Conservation (phyloP, 2,113 vertebrate genomes). For the Sylvia atricapilla region DNA sequence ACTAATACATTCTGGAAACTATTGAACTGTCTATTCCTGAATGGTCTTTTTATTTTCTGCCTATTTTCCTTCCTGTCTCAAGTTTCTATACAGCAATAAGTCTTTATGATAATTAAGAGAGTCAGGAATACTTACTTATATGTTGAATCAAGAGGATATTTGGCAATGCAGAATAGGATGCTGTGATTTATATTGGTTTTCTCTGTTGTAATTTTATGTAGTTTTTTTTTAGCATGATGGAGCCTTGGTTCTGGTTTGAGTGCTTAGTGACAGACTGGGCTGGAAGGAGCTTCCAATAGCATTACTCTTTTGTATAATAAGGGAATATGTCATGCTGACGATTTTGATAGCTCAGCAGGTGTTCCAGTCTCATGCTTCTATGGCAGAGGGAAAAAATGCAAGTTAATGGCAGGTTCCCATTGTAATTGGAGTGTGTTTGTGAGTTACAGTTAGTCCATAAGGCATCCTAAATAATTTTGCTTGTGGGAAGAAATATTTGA, state of each 20-base stretch:
- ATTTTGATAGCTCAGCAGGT: not conserved
- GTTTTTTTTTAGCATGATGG: not conserved
- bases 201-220: not conserved
- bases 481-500: not conserved
- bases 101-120: not conserved
- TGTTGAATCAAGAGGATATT: not conserved
- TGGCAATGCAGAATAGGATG: not conserved
- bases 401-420: not conserved
- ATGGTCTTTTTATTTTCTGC: not conserved
- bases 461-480: not conserved
- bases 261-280: not conserved
- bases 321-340: not conserved
- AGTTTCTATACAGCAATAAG: not conserved
- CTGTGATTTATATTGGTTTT: not conserved
- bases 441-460: not conserved
- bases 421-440: not conserved
- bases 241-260: not conserved
- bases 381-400: not conserved
- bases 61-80: not conserved
- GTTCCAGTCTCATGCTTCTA: not conserved
- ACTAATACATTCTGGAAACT: not conserved
- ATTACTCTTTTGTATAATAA: not conserved
- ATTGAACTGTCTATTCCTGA: not conserved
- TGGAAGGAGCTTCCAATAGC: not conserved
- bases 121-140: not conserved